Conservation (phyloP, 2,888 invertebrate species). For the Dolomedes plantarius region DNA sequence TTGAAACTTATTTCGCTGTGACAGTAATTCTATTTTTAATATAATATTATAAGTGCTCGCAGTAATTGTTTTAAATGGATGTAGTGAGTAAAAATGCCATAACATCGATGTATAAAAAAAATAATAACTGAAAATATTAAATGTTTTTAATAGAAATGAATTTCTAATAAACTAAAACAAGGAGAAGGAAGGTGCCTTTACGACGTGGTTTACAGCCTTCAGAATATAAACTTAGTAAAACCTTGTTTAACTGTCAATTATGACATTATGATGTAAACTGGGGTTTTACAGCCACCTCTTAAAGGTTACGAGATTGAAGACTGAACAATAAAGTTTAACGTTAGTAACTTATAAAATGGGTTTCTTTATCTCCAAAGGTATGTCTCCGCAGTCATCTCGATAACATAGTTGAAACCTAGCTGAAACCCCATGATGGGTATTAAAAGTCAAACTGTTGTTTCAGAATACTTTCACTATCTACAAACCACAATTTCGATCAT, state of each 20-base stretch:
- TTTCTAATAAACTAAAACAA: no score
- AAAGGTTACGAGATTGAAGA: not conserved
- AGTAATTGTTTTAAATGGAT: no score
- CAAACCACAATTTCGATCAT: no score
- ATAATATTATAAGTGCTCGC: no score
- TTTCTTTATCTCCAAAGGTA: not conserved
- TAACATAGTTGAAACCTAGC: no score
- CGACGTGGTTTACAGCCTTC: not conserved
- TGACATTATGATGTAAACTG: not conserved
- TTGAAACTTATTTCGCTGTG: no score
- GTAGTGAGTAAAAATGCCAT: no score
- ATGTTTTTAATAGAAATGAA: no score
- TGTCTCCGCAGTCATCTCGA: not conserved
- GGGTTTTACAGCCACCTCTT: not conserved
- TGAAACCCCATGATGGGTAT: not conserved
- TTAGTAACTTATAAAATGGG: not conserved
- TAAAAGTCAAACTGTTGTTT: not conserved
- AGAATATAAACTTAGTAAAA: not conserved
- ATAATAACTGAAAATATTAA: no score
- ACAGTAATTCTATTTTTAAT: no score
- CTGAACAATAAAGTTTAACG: constrained; percentile 2
- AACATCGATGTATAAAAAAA: no score
- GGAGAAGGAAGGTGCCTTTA: not conserved
- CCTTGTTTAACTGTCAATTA: not conserved
- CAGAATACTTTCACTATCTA: no score